Evolutionary conservation across 2,797 vertebrate genomes (phyloP).

Genomic region (Megaceryle alcyon): DNA sequence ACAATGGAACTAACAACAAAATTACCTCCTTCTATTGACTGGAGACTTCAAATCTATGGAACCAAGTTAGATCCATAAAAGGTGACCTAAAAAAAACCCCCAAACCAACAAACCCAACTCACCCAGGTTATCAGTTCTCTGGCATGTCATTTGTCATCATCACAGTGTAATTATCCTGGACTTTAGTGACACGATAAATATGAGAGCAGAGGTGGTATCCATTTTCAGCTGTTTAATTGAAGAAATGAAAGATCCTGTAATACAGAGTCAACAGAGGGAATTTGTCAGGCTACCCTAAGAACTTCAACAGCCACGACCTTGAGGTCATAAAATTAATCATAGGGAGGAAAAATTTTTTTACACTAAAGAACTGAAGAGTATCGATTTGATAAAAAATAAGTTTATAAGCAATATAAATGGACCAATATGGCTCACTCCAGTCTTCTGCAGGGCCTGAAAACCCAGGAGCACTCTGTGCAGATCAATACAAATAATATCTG

Average conservation of each 20-base stretch:
- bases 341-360: slow-evolving; percentile 48
- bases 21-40: not conserved
- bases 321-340: slow-evolving; percentile 63
- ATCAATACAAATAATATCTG: slow-evolving; percentile 20
- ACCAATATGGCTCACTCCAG: not conserved
- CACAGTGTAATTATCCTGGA: slow-evolving; percentile 45
- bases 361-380: slow-evolving; percentile 31
- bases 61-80: not conserved
- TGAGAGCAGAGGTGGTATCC: slow-evolving; percentile 63
- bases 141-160: slow-evolving; percentile 66
- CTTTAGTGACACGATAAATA: slow-evolving; percentile 71
- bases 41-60: not conserved
- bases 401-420: slow-evolving; percentile 24
- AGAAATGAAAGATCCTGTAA: slow-evolving; percentile 73
- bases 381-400: slow-evolving; percentile 53
- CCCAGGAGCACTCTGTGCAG: not conserved
- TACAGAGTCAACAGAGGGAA: slow-evolving; percentile 42
- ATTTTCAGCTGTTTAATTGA: slow-evolving; percentile 72
- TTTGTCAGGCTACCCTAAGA: slow-evolving; percentile 51
- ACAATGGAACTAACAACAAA: not conserved
- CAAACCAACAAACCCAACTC: not conserved
- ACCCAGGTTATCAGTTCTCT: not conserved
- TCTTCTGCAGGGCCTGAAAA: not conserved
- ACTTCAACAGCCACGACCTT: slow-evolving; percentile 51
- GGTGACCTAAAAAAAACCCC: not conserved